A percentile compares a stretch with the other conserved stretches of the same genome.
These are phyloP conservation scores for Vollenhovia emeryi DNA, from an alignment of 1,140 invertebrate species.

Conservation along the genomic window DNA sequence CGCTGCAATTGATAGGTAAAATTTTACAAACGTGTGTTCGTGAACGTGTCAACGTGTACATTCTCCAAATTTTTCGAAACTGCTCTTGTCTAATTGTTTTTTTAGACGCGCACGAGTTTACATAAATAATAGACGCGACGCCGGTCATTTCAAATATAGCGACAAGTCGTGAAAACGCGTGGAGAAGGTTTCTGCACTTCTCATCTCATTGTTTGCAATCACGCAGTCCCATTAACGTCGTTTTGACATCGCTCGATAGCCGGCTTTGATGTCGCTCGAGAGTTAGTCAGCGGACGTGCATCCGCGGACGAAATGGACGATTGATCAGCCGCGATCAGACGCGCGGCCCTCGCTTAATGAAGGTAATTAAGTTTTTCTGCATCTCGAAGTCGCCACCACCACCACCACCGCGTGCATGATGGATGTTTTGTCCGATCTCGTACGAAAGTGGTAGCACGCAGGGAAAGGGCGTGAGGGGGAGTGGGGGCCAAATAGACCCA, in stretches of 20 bases:
- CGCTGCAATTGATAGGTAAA: background rate
- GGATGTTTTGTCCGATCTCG: constrained; percentile 78
- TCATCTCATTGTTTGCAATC: constrained; percentile 16
- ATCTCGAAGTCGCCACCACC: constrained; percentile 76
- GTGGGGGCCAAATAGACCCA: constrained; percentile 76
- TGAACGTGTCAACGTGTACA: background rate
- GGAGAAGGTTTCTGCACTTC: background rate
- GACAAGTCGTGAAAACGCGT: background rate
- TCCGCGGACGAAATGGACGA: constrained; percentile 61
- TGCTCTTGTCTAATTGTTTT: background rate
- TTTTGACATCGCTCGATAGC: constrained; percentile 64
- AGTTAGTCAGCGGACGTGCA: constrained; percentile 48
- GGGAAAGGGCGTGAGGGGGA: constrained; percentile 19
- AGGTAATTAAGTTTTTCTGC: constrained; percentile 85
- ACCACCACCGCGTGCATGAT: constrained; percentile 80
- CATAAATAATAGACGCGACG: background rate
- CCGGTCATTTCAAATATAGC: background rate
- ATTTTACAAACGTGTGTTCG: background rate
- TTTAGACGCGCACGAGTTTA: background rate
- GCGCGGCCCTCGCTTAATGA: constrained; percentile 81
- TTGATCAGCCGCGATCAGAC: constrained; percentile 73
- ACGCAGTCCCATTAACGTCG: constrained; percentile 51
- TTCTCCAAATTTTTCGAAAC: background rate
- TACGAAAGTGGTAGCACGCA: constrained; percentile 80
- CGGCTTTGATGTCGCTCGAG: constrained; percentile 54